These are phyloP conservation scores for Artemia sinica DNA, from an alignment of 2,888 invertebrate genomes.

Conservation along the genomic window DNA sequence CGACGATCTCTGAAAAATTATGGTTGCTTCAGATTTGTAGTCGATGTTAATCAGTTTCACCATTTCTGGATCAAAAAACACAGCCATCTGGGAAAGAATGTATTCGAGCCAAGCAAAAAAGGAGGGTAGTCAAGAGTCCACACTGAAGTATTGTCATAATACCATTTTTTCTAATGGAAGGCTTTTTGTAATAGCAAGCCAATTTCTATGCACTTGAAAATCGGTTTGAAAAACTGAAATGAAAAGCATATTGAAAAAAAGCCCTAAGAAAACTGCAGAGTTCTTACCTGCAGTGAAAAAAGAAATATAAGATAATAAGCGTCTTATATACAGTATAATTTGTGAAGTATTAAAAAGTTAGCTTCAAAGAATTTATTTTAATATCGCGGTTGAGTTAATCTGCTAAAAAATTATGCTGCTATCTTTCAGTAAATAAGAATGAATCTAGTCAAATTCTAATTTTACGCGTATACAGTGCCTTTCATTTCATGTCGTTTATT, in stretches of 20 bases:
- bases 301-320: too few species aligned
- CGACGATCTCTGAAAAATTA: constrained; percentile 74
- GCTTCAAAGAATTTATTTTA: too few species aligned
- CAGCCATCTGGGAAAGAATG: constrained; percentile 54
- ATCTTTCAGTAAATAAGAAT: too few species aligned
- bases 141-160: constrained; percentile 66
- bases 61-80: constrained; percentile 65
- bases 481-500: too few species aligned
- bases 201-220: constrained; percentile 96
- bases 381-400: too few species aligned
- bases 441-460: too few species aligned
- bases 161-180: constrained; percentile 67
- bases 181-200: constrained; percentile 83
- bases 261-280: too few species aligned
- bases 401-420: too few species aligned
- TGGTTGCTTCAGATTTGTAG: constrained; percentile 55
- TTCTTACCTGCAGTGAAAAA: too few species aligned
- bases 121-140: constrained; percentile 98
- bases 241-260: constrained; percentile 19
- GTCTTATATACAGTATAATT: too few species aligned
- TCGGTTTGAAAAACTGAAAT: constrained; percentile 74
- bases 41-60: constrained; percentile 56
- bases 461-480: too few species aligned
- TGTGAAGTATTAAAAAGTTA: too few species aligned
- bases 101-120: constrained; percentile 93